A percentile compares a stretch with the other conserved stretches of the same genome.
These are phyloP conservation scores for Cyclina sinensis DNA, from an alignment of 1,140 invertebrate species.

Conservation along the genomic window DNA sequence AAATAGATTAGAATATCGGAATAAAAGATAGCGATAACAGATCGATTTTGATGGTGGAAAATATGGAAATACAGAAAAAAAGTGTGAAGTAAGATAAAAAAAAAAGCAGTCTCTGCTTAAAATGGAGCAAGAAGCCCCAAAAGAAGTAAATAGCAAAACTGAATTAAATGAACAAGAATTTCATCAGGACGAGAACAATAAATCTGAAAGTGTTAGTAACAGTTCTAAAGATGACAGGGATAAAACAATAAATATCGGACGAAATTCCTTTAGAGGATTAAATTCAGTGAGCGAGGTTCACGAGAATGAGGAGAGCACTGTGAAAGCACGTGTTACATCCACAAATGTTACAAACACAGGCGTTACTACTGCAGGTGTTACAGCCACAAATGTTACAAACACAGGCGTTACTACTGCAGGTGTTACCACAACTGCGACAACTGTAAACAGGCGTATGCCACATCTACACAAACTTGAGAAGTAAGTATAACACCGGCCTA, in stretches of 20 bases:
- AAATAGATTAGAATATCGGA: too few relatives aligned
- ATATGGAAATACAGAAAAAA: too few relatives aligned
- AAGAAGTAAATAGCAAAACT: neutral
- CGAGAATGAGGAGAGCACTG: neutral
- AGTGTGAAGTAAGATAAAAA: too few relatives aligned
- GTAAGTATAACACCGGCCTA: constrained; percentile 1
- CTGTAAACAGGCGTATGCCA: neutral
- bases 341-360: too few relatives aligned
- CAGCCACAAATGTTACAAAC: neutral
- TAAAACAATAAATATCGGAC: neutral
- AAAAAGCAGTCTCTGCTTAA: too few relatives aligned
- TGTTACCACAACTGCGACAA: too few relatives aligned
- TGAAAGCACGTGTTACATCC: too few relatives aligned
- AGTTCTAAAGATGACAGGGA: neutral
- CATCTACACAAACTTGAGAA: constrained; percentile 30
- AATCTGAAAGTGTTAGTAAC: neutral
- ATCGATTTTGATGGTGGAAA: too few relatives aligned
- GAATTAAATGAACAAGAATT: neutral
- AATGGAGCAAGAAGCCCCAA: neutral
- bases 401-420: too few relatives aligned
- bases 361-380: too few relatives aligned
- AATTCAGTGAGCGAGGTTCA: neutral
- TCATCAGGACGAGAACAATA: neutral
- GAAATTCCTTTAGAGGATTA: neutral
- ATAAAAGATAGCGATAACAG: too few relatives aligned